Evolutionary conservation across 2,888 invertebrate species (phyloP), one percentile per base, ranked within the genome.

Genomic region (Mesorhabditis sp.): DNA sequence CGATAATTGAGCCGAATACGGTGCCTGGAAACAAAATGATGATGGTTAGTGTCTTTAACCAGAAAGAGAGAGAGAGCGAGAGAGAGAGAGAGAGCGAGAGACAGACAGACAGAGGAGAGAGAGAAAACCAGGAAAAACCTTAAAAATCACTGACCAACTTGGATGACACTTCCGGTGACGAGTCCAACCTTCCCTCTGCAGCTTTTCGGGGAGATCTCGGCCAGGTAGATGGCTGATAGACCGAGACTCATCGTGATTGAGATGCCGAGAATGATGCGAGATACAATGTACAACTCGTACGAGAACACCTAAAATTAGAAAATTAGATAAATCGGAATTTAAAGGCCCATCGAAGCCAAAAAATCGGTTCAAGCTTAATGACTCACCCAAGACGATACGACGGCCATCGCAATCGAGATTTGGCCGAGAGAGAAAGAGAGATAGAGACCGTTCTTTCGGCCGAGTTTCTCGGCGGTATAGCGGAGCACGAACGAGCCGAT

Each of bases 131-230:
- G 28, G 28, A 28, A 28, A 28, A 28, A 28, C 28, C 1, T 28
- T 28, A 28, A 28, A 28, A 28, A 13, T 50, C 1, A 50, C 58
- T 50, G 10, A 50, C 58, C 58, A 5, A 80, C 28, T 71, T 83
- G 83, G 41, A 83, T 77, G 69, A 76, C 72, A 5, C 75, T 74
- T 50, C 83, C 83, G 5, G 80, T 82, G 61, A 80, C 76, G 81
- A 83, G 82, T 64, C 80, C 76, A 45, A 83, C 75, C 10, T 74
- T 70, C 50, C 83, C 83, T 42, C 83, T 74, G 43, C 80, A 80
- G 72, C 73, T 70, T 66, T 74, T 79, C 4, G 83, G 83, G 67
- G 79, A 80, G 65, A 72, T 74, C 72, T 79, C 79, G 4, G 79
- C 74, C 7, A 79, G 73, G 65, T 73, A 78, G 6, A 78, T 58